Base-by-base conservation (phyloP, 2,113 vertebrate species). In the Puma concolor region DNA sequence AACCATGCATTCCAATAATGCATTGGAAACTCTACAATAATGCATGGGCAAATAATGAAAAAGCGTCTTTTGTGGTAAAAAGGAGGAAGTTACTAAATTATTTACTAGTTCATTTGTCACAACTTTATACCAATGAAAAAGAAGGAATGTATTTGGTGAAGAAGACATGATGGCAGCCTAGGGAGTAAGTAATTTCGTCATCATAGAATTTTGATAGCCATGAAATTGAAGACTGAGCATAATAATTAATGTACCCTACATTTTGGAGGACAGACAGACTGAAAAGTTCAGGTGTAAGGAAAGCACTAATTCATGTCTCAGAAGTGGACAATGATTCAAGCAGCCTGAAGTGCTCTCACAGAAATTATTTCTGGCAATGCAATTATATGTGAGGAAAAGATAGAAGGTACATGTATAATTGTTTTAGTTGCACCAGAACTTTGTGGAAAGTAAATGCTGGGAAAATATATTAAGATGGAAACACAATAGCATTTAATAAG, bases 191-290 rank as follows among this genome's bases (percentile, higher is more conserved):
- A 69, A 97, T 89, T 94, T 92, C 94, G 2, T 85, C 87, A 95
- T 69, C 77, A 71, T n/a, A 71, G 72, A 84, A 95, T 92, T 96
- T 71, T 95, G 77, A 94, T 31, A 85, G 44, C 36, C 50, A 50
- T 69, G 48, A 89, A 95, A 69, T 11, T 95, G 33, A 93, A 88
- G n/a, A 38, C 31, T 74, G 23, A 63, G 25, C 15, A 64, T 72
- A 83, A 87, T 88, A 38, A 33, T 69, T 80, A 83, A 83, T 86
- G 50, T 48, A 71, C 87, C 66, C 9, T 54, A 80, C 41, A n/a
- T 90, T 71, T 21, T 4, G 5, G 38, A 77, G 69, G 81, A 36
- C 38, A 80, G 36, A 66, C 71, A 80, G 36, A 66, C 71, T 31
- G 44, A 94, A 52, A 91, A 94, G 41, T 85, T 86, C 11, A 69